Conservation (phyloP, 2,888 invertebrate genomes). For the Lacanobia oleracea region DNA sequence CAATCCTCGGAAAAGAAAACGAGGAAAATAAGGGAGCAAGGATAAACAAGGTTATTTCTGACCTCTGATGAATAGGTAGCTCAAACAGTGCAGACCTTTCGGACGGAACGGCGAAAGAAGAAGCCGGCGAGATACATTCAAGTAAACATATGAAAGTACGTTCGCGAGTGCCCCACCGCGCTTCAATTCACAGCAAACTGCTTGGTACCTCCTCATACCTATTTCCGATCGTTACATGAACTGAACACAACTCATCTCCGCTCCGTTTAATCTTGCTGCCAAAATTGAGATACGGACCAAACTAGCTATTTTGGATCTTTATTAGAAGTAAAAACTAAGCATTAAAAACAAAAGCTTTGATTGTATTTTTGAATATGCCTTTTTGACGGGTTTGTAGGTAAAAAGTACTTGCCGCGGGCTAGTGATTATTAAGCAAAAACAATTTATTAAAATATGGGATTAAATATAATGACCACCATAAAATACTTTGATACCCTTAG, state of each 20-base stretch:
- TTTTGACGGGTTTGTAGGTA: not conserved
- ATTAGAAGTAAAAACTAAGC: slow-evolving; percentile 1
- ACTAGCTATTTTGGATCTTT: slow-evolving; percentile 4
- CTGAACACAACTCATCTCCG: slow-evolving; percentile 52
- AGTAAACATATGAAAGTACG: slow-evolving; percentile 10
- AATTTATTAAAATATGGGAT: too few relatives aligned
- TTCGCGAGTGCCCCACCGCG: not conserved
- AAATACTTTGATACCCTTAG: too few relatives aligned
- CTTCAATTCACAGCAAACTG: slow-evolving; percentile 11
- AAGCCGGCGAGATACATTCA: not conserved
- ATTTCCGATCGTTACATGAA: slow-evolving; percentile 45
- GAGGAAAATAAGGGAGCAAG: not conserved
- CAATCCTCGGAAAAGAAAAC: slow-evolving; percentile 29
- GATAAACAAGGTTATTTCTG: slow-evolving; percentile 31
- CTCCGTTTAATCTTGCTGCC: slow-evolving; percentile 25
- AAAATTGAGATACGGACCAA: slow-evolving; percentile 24
- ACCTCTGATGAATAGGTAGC: slow-evolving; percentile 35
- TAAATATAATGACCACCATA: too few relatives aligned
- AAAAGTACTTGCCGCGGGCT: too few relatives aligned
- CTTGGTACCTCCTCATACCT: slow-evolving; percentile 21
- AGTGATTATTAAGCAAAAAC: not conserved
- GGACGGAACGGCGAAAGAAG: not conserved
- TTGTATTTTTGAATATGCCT: not conserved
- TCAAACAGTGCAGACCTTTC: slow-evolving; percentile 23
- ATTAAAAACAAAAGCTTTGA: not conserved